These are phyloP conservation scores for Anser cygnoides DNA, from an alignment of 2,113 vertebrate genomes.

Conservation along the genomic window DNA sequence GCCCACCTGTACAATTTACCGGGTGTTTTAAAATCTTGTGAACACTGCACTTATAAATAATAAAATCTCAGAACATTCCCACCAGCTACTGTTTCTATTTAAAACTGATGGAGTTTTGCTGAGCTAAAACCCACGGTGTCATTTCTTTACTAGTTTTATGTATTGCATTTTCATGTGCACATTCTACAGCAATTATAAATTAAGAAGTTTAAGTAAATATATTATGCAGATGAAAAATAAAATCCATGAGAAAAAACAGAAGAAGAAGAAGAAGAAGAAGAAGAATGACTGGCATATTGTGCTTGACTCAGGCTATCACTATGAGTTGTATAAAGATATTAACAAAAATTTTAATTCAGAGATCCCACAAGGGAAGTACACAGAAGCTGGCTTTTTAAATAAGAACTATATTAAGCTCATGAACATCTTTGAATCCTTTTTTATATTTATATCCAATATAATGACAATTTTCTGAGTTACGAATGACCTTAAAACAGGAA, in stretches of 20 bases:
- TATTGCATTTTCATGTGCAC: neutral
- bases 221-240: neutral
- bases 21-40: neutral
- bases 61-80: neutral
- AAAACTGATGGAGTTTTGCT: neutral
- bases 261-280: neutral
- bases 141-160: neutral
- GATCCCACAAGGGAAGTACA: neutral
- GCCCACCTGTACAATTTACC: neutral
- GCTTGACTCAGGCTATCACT: neutral
- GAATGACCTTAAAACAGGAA: constrained; percentile 31
- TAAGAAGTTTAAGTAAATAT: neutral
- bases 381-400: neutral
- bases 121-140: neutral
- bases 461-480: neutral
- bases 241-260: neutral
- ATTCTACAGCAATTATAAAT: neutral
- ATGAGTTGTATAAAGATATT: neutral
- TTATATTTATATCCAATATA: neutral
- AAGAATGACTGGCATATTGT: neutral
- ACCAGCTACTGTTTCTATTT: neutral
- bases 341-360: neutral
- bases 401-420: neutral
- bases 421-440: neutral
- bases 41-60: neutral